Evolutionary conservation across 2,888 invertebrate genomes (phyloP).

Genomic region (Idaea straminata): DNA sequence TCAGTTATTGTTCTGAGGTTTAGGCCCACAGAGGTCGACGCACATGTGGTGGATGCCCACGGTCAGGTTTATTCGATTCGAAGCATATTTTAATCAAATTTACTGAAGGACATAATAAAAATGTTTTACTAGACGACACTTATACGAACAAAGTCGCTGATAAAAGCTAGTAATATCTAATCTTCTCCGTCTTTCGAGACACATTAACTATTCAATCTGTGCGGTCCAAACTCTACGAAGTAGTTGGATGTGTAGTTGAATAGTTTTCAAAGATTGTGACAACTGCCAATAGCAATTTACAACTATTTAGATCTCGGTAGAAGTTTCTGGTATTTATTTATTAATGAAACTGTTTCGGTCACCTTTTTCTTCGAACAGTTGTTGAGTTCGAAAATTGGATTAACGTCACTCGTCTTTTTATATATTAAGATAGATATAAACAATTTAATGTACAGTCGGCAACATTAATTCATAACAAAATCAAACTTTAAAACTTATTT

Average conservation of each 20-base stretch:
- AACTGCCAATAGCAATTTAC: conserved; percentile 44
- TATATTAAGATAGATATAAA: conserved; percentile 20
- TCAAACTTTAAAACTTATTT: no score
- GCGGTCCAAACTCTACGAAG: conserved; percentile 2
- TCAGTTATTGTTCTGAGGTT: no score
- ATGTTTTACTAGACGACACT: no score
- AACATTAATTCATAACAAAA: no score
- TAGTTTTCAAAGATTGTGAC: conserved; percentile 18
- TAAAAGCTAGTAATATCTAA: neutral
- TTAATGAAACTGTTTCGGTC: conserved; percentile 30
- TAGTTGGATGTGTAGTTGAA: conserved; percentile 21
- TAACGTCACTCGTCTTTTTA: conserved; percentile 19
- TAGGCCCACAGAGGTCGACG: no score
- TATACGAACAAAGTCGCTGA: no score
- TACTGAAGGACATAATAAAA: no score
- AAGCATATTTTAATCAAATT: no score
- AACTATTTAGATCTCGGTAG: conserved; percentile 36
- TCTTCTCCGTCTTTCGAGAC: neutral
- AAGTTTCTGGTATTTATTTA: conserved; percentile 41
- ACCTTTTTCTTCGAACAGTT: conserved; percentile 32
- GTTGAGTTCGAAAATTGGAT: conserved; percentile 31
- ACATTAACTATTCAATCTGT: neutral
- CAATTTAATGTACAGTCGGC: conserved; percentile 41
- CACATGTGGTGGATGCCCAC: no score
- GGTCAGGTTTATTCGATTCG: no score